Base-by-base conservation (phyloP, 64 coral and sea anemone species). In the Porites australiensis region DNA sequence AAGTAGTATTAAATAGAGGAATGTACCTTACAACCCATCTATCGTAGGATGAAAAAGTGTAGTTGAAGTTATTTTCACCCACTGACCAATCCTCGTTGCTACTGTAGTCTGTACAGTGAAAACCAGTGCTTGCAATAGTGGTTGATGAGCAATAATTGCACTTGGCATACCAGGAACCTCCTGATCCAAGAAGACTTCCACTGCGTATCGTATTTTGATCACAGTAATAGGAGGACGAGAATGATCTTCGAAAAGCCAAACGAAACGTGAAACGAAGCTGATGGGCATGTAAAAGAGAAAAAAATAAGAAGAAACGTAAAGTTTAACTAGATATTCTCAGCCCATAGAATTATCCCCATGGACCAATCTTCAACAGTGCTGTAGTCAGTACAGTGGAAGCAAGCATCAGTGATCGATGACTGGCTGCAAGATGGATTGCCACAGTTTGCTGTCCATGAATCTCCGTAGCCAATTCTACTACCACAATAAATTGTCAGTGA, bases 71-170 rank as follows among this genome's bases (percentile, higher is more conserved):
- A 15, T 88, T 93, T 47, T 93, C 84, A 3, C 84, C 91, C 50
- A 82, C 70, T 2, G 92, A 82, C 92, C 92, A 93, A 54, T 93
- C 92, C 70, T 93, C 92, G 5, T 8, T 79, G 15, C 3, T 51
- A 37, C 92, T 93, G 37, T 48, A 93, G 51, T 93, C 92, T 50
- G 86, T 93, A 47, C 92, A 93, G 8, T 3, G 86, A 16, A 82
- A 74, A 5, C 75, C 37, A 23, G 73, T 72, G n/a, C 61, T 27
- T 5, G 52, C 45, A 19, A 73, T 48, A n/a, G 5, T 82, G 0
- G 0, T 12, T n/a, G 27, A 47, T 6, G 9, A 22, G 12, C 2
- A 15, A 8, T 19, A 6, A 13, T 6, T 74, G 9, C 61, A 62
- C 4, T 52, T 4, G 18, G 77, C 92, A 9, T 0, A 44, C 92